A percentile compares a stretch with the other conserved stretches of the same genome.
These are phyloP conservation scores for Monochamus saltuarius DNA, from an alignment of 1,140 invertebrate species.

Conservation along the genomic window DNA sequence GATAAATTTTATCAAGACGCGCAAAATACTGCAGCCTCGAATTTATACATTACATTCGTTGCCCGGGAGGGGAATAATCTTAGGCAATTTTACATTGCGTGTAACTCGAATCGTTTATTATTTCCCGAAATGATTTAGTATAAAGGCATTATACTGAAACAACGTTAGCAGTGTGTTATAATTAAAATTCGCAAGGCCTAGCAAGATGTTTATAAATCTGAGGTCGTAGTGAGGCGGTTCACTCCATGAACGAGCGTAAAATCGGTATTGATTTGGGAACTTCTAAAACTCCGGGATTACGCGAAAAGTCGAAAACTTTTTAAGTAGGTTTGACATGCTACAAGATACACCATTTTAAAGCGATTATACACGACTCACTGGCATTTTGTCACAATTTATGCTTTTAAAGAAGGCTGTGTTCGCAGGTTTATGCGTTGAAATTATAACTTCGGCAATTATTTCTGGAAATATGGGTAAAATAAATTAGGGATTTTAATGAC, in stretches of 20 bases:
- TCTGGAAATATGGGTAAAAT: too few species aligned
- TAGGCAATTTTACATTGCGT: constrained; percentile 21
- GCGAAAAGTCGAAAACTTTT: constrained; percentile 27
- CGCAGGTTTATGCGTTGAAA: too few species aligned
- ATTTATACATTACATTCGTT: constrained; percentile 8
- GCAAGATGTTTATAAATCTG: constrained; percentile 30
- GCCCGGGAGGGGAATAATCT: constrained; percentile 16
- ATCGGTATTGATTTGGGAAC: constrained; percentile 33
- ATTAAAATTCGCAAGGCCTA: constrained; percentile 32
- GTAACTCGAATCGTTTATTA: constrained; percentile 20
- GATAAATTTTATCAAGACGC: too few species aligned
- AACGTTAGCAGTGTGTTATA: constrained; percentile 25
- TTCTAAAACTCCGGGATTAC: constrained; percentile 31
- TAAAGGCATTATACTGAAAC: constrained; percentile 22
- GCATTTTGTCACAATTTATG: too few species aligned
- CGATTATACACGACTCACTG: constrained; percentile 15
- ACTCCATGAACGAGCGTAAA: constrained; percentile 16
- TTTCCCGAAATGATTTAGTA: constrained; percentile 25
- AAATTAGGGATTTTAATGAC: too few species aligned
- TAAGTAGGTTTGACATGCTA: constrained; percentile 30
- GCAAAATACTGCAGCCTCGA: neutral
- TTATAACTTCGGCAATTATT: too few species aligned
- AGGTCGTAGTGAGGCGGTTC: constrained; percentile 17
- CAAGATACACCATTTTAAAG: constrained; percentile 29
- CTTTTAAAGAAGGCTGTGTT: too few species aligned